Evolutionary conservation across 92 coral and sea anemone species (phyloP).

Genomic region (Bergia sp.): DNA sequence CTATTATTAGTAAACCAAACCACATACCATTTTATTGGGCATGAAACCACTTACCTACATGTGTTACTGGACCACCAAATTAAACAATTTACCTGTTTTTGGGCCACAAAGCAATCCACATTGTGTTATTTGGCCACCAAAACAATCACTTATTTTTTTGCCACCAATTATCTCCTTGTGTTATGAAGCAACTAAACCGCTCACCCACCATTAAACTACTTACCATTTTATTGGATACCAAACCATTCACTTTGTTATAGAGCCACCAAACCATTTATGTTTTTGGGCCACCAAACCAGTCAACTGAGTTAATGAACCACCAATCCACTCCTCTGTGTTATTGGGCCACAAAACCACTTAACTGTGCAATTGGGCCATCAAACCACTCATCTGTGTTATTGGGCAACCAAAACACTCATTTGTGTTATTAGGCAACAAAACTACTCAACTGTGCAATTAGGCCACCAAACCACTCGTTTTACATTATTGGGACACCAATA

Average conservation of each 20-base stretch:
- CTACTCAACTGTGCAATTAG: background rate
- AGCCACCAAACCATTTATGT: too few species aligned
- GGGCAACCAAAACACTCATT: background rate
- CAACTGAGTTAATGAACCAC: too few species aligned
- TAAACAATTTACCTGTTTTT: too few species aligned
- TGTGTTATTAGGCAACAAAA: background rate
- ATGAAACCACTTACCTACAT: background rate
- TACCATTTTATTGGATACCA: too few species aligned
- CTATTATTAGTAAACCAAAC: background rate
- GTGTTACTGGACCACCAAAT: background rate
- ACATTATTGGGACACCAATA: background rate
- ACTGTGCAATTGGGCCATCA: background rate
- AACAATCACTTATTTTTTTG: background rate
- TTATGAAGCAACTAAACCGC: background rate
- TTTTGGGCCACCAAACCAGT: too few species aligned
- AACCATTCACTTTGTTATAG: too few species aligned
- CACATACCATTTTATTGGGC: background rate
- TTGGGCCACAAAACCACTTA: background rate
- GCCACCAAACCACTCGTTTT: background rate
- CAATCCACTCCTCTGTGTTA: too few species aligned
- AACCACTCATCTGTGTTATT: background rate
- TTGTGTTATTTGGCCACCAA: background rate
- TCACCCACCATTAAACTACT: background rate
- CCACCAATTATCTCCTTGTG: constrained; percentile 9
- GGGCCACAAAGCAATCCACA: background rate